A percentile compares a stretch with the other conserved stretches of the same genome.
phyloP scores from a whole-genome alignment of 2,888 invertebrate genomes.

The Tipula lateralis region DNA sequence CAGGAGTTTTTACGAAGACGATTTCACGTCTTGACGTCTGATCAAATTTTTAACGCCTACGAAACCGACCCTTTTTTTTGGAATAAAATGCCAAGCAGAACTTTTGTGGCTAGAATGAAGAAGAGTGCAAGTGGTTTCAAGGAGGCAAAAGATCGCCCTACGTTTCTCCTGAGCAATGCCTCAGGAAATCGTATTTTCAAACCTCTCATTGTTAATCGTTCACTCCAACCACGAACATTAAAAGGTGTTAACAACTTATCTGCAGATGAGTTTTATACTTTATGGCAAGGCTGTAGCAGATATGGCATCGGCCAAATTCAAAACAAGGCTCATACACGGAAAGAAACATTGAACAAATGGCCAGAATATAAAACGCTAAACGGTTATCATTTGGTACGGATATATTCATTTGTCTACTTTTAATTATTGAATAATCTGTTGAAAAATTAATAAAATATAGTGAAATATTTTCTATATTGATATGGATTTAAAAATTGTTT shows the following conservation, averaged over 20 bases:
- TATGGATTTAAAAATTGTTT: background rate
- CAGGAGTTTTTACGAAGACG: no score
- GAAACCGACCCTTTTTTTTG: no score
- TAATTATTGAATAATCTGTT: background rate
- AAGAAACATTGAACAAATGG: background rate
- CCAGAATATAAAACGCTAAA: background rate
- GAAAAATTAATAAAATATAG: background rate
- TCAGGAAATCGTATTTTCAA: no score
- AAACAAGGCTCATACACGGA: background rate
- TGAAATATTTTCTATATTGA: background rate
- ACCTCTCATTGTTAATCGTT: background rate
- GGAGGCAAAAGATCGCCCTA: no score
- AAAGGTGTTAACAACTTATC: background rate
- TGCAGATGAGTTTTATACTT: background rate
- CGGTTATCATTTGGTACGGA: slow-evolving; percentile 25
- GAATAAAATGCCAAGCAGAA: no score
- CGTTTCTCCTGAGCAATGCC: no score
- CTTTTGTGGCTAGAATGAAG: no score
- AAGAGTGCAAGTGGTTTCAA: no score
- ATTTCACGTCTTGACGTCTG: no score
- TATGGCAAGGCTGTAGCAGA: background rate
- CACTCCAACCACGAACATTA: background rate
- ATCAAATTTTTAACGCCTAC: no score
- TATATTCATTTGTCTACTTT: background rate
- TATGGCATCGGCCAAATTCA: background rate